Conservation (phyloP, 2,888 invertebrate genomes). For the Hyles lineata region DNA sequence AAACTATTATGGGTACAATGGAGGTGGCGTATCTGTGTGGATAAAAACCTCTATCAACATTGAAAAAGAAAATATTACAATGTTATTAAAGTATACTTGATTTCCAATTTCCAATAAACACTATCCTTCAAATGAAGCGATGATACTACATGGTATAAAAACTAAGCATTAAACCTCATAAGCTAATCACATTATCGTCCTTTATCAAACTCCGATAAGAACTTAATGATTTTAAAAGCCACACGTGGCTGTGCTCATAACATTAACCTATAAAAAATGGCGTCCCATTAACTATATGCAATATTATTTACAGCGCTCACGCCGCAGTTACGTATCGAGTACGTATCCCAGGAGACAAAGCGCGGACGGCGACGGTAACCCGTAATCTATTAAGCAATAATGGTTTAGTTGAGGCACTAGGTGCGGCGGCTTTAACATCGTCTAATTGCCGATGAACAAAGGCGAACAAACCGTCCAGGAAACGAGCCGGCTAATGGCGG, state of each 20-base stretch:
- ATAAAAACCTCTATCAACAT: too few relatives aligned
- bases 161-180: too few relatives aligned
- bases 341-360: conserved; percentile 62
- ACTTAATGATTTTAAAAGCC: conserved; percentile 1
- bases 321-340: conserved; percentile 44
- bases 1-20: too few relatives aligned
- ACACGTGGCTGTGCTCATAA: background rate
- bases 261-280: background rate
- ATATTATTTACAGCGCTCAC: background rate
- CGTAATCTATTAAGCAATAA: conserved; percentile 76
- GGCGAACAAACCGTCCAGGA: conserved; percentile 59
- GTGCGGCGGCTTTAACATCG: conserved; percentile 43
- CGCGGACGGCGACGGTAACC: conserved; percentile 53
- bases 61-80: too few relatives aligned
- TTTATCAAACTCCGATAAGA: too few relatives aligned
- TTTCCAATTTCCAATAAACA: too few relatives aligned
- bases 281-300: background rate
- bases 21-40: too few relatives aligned
- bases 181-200: too few relatives aligned
- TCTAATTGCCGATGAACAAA: conserved; percentile 75
- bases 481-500: conserved; percentile 60
- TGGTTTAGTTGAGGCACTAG: conserved; percentile 45
- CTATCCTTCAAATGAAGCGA: too few relatives aligned
- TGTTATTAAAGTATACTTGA: too few relatives aligned
- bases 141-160: too few relatives aligned